Evolutionary conservation across 2,888 invertebrate species (phyloP).

Genomic region (Cephus pulcher): DNA sequence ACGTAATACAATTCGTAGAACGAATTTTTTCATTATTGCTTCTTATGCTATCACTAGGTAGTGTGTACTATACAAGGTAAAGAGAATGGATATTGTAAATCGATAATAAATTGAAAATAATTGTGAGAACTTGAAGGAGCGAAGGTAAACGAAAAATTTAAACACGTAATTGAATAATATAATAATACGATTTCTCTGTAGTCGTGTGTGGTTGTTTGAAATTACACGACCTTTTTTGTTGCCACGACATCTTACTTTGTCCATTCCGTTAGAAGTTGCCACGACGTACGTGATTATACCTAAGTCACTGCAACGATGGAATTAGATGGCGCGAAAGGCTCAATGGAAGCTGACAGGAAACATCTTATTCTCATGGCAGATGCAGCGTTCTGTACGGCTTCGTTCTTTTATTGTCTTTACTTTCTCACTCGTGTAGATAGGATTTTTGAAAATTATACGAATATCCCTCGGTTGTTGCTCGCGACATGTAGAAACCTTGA

Average conservation of each 20-base stretch:
- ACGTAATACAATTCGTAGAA: slow-evolving; percentile 49
- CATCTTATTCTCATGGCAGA: background rate
- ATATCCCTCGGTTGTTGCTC: background rate
- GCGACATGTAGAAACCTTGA: background rate
- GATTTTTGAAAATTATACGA: background rate
- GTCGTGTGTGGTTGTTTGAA: background rate
- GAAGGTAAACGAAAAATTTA: background rate
- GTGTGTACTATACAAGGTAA: slow-evolving; percentile 50
- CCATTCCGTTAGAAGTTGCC: background rate
- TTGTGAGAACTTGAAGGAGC: background rate
- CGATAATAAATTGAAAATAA: slow-evolving; percentile 44
- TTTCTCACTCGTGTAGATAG: background rate
- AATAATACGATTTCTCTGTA: background rate
- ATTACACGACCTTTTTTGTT: background rate
- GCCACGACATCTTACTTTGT: background rate
- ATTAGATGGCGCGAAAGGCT: background rate
- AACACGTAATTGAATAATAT: background rate
- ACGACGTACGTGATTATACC: background rate
- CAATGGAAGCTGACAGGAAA: background rate
- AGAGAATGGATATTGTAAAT: slow-evolving; percentile 54
- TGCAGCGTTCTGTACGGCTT: background rate
- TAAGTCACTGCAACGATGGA: background rate
- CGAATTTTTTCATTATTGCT: slow-evolving; percentile 62
- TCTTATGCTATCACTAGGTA: slow-evolving; percentile 58
- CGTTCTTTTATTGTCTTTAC: background rate